Evolutionary conservation across 2,797 vertebrate species (phyloP), one percentile per base, ranked within the genome.

Genomic region (Molossus alvarezi): DNA sequence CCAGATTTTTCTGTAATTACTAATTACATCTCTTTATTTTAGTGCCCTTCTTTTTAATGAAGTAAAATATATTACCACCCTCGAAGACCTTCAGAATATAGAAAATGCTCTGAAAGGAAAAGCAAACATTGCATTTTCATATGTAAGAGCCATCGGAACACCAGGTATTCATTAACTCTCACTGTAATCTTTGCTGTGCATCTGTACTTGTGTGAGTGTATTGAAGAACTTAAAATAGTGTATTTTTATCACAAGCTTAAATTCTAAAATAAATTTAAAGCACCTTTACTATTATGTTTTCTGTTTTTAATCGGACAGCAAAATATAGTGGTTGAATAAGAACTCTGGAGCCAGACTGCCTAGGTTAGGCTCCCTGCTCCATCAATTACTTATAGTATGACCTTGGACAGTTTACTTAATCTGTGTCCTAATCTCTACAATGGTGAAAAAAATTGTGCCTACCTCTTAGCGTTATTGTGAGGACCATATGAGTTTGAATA

Each of bases 31-130:
- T 83, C 5, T 98, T 73, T 90, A 65, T 98, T 98, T 93, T 83
- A 99, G 99, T 83, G 98, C 99, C 67, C 98, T 99, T 67, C 99
- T 99, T 89, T 99, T 99, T 88, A 99, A 99, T 17, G 99, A 99
- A 98, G 99, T 99, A 37, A 99, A 98, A 93, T 99, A 99, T 0
- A 91, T 99, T 5, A 98, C 99, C 91, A 99, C 99, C 0, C 96
- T 98, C 23, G 96, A 98, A 5, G 99, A 99, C 94, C 98, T 99
- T 95, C 97, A 98, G 96, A 98, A 98, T 51, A 96, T 99, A 97
- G 99, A 99, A 98, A 98, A 98, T 23, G 53, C 97, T 0, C 97
- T 99, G 91, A 99, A 98, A 96, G 99, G 99, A 71, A 99, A 97
- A 96, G 98, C 96, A 1, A 98, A 99, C 79, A 96, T 99, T 18